Conservation (phyloP, 2,113 vertebrate genomes). For the Dromiciops gliroides region DNA sequence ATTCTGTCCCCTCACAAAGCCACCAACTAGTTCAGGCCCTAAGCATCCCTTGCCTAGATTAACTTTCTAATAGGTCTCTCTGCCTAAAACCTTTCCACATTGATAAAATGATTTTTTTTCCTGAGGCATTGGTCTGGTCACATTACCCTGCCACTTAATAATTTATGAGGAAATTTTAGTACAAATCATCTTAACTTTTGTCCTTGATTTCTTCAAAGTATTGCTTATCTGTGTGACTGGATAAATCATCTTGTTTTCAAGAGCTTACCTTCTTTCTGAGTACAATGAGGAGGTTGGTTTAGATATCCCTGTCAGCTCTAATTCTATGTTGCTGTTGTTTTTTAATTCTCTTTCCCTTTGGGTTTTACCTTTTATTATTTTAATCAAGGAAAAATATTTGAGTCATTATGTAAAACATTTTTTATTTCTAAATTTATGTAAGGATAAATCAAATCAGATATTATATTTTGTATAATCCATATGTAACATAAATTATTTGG, state of each 20-base stretch:
- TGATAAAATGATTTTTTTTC: not conserved
- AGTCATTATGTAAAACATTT: not conserved
- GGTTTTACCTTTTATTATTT: not conserved
- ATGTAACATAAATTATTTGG: not conserved
- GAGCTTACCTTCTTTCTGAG: not conserved
- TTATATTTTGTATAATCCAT: slow-evolving; percentile 11
- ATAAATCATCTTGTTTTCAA: not conserved
- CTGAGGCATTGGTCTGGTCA: not conserved
- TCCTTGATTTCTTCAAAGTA: not conserved
- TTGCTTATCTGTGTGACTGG: too few relatives aligned
- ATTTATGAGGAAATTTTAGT: not conserved
- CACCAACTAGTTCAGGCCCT: not conserved
- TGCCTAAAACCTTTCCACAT: not conserved
- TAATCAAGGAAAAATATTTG: not conserved
- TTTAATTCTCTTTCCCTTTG: not conserved
- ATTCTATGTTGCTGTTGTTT: not conserved
- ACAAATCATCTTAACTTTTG: not conserved
- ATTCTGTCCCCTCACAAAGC: not conserved
- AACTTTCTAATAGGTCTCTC: not conserved
- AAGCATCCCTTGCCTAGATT: not conserved
- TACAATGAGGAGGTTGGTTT: not conserved
- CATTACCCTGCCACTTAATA: not conserved
- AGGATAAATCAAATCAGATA: not conserved
- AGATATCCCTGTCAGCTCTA: not conserved
- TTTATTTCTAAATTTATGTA: not conserved